Evolutionary conservation across 2,888 invertebrate species (phyloP).

Genomic region (Achlya flavicornis): DNA sequence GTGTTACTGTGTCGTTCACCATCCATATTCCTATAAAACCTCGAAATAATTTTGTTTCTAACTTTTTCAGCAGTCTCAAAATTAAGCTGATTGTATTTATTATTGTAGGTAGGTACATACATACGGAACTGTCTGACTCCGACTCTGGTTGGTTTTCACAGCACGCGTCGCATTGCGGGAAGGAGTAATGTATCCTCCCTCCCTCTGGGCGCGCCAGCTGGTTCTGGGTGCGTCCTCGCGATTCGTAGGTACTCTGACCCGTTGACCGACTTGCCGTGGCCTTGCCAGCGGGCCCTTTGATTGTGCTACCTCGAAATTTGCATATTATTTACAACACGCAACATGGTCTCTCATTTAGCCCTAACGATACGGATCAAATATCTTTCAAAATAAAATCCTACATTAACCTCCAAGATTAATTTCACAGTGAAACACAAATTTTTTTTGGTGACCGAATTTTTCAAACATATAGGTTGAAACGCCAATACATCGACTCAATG

Average conservation of each 20-base stretch:
- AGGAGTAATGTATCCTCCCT: constrained; percentile 67
- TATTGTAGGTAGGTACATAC: too few species aligned
- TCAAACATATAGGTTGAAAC: too few species aligned
- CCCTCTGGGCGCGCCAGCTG: constrained; percentile 63
- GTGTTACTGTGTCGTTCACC: too few species aligned
- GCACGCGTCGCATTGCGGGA: constrained; percentile 77
- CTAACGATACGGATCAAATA: constrained; percentile 21
- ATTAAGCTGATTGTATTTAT: too few species aligned
- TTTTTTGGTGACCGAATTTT: too few species aligned
- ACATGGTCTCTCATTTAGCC: constrained; percentile 20
- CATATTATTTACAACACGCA: constrained; percentile 57
- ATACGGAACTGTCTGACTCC: too few species aligned
- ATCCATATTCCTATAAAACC: too few species aligned
- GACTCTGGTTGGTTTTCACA: constrained; percentile 29
- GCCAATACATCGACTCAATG: too few species aligned
- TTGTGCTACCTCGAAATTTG: constrained; percentile 59
- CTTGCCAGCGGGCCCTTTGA: constrained; percentile 62
- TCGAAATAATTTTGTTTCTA: too few species aligned
- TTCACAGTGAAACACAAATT: too few species aligned
- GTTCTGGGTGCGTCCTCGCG: constrained; percentile 76
- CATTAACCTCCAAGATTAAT: constrained; percentile 10
- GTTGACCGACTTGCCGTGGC: constrained; percentile 74
- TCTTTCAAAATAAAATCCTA: constrained; percentile 17
- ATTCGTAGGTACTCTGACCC: constrained; percentile 71
- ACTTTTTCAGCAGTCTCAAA: background rate